phyloP scores from a whole-genome alignment of 2,113 vertebrate species.

The Triplophysa siluroides region DNA sequence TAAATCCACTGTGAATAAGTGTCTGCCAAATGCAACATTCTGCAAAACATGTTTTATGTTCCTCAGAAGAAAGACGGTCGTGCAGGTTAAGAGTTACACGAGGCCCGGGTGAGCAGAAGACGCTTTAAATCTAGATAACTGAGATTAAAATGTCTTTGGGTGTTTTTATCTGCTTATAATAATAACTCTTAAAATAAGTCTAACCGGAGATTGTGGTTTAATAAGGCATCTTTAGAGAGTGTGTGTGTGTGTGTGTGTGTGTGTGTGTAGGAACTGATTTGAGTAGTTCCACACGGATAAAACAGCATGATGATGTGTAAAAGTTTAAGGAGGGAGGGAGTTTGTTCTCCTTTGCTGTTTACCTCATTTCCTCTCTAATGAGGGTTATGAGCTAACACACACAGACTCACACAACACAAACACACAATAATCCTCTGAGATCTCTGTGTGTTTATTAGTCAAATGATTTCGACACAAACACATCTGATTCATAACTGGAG shows the following conservation, averaged over 20 bases:
- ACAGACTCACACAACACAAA: conserved; percentile 52
- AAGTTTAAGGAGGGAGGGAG: conserved; percentile 9
- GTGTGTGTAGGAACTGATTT: neutral
- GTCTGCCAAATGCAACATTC: no score
- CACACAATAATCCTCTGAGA: conserved; percentile 11
- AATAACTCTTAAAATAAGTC: no score
- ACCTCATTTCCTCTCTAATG: conserved; percentile 75
- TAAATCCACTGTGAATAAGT: no score
- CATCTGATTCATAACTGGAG: neutral
- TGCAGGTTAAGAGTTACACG: no score
- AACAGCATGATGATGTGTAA: conserved; percentile 34
- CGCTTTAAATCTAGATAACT: no score
- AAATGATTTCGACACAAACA: conserved; percentile 8
- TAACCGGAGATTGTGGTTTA: no score
- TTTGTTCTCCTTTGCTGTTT: conserved; percentile 57
- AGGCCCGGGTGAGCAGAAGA: no score
- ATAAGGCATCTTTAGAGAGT: no score
- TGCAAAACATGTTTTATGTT: no score
- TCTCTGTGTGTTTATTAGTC: neutral
- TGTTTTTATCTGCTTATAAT: no score
- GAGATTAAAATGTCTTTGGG: no score
- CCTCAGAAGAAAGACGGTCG: no score
- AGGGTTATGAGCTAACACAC: conserved; percentile 64
- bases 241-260: neutral
- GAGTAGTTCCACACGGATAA: conserved; percentile 32